Evolutionary conservation across 2,888 invertebrate genomes (phyloP).

Genomic region (Nipponacmea schrenckii): DNA sequence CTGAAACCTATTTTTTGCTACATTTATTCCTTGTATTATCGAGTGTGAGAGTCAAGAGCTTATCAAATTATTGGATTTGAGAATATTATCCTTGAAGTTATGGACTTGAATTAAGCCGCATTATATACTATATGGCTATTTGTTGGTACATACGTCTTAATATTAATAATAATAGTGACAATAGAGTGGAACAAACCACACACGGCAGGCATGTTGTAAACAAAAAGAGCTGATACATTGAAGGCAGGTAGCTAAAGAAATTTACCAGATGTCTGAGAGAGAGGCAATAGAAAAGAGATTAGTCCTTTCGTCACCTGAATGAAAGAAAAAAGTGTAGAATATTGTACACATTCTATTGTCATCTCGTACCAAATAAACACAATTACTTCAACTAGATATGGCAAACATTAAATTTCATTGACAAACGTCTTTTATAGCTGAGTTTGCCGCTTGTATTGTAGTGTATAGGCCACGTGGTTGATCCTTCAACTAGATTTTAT

Average conservation of each 20-base stretch:
- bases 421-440: conserved; percentile 7
- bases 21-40: no score
- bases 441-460: conserved; percentile 5
- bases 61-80: no score
- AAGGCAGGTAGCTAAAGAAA: conserved; percentile 6
- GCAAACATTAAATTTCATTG: conserved; percentile 7
- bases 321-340: background rate
- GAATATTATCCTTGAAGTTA: background rate
- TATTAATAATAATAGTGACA: conserved; percentile 6
- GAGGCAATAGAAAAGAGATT: conserved; percentile 6
- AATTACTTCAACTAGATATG: conserved; percentile 6
- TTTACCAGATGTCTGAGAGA: conserved; percentile 5
- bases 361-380: conserved; percentile 4
- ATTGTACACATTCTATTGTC: conserved; percentile 1
- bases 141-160: conserved; percentile 7
- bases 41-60: no score
- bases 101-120: background rate
- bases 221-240: conserved; percentile 6
- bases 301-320: background rate
- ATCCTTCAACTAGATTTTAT: background rate
- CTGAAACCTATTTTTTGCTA: no score
- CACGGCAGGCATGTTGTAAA: background rate
- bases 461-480: background rate
- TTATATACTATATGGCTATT: conserved; percentile 3
- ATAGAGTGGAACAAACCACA: background rate